These are phyloP conservation scores for Drosophila insularis DNA, from an alignment of 1,140 invertebrate genomes.

Conservation along the genomic window DNA sequence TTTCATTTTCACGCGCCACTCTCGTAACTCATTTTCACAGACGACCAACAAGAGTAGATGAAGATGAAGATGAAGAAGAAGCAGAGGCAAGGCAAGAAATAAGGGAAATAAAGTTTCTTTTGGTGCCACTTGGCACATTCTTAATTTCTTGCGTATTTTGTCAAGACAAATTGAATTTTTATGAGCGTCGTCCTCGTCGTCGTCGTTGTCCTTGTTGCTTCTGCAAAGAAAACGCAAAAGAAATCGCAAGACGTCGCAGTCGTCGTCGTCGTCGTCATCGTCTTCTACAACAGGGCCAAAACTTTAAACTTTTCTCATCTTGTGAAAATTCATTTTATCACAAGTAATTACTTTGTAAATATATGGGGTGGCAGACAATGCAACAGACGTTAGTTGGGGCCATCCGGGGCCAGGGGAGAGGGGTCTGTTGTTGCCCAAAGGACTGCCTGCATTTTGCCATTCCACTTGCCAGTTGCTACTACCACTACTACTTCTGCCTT, in stretches of 20 bases:
- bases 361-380: conserved; percentile 56
- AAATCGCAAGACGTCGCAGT: conserved; percentile 57
- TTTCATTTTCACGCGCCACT: conserved; percentile 68
- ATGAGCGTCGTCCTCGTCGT: conserved; percentile 59
- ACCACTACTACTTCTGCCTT: conserved; percentile 16
- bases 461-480: not conserved
- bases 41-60: conserved; percentile 32
- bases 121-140: conserved; percentile 78
- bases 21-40: conserved; percentile 74
- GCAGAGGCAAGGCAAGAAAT: conserved; percentile 44
- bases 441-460: conserved; percentile 1
- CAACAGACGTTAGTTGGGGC: conserved; percentile 40
- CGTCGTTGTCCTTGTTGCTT: conserved; percentile 19
- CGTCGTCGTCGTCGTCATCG: conserved; percentile 13
- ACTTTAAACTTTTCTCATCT: conserved; percentile 81
- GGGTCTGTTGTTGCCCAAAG: not conserved
- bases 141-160: conserved; percentile 81
- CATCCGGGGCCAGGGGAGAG: not conserved
- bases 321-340: conserved; percentile 78
- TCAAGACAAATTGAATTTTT: conserved; percentile 81
- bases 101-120: conserved; percentile 76
- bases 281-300: conserved; percentile 37
- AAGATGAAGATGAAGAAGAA: conserved; percentile 19
- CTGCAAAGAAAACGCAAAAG: conserved; percentile 51
- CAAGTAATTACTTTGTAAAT: conserved; percentile 81